Conservation (phyloP, 1,140 invertebrate species). For the Meteorus sp. region DNA sequence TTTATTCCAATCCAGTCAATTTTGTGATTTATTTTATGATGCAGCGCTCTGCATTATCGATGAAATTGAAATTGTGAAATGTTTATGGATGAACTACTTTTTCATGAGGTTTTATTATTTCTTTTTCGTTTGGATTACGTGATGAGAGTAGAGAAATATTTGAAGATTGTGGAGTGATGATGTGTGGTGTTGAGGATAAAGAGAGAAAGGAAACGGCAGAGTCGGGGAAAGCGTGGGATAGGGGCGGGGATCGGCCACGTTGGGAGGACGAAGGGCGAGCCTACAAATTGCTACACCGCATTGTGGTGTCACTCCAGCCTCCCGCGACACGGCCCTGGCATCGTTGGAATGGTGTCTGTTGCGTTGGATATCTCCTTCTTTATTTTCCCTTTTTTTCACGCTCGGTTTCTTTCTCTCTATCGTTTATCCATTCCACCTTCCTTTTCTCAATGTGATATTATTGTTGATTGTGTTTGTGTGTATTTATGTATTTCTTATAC, state of each 20-base stretch:
- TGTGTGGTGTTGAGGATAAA: constrained; percentile 4
- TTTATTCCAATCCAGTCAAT: too few species aligned
- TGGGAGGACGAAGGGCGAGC: constrained; percentile 54
- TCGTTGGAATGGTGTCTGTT: constrained; percentile 58
- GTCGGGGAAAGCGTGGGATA: background rate
- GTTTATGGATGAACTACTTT: too few species aligned
- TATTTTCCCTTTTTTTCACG: constrained; percentile 33
- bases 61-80: too few species aligned
- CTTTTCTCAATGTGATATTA: too few species aligned
- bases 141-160: background rate
- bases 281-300: constrained; percentile 61
- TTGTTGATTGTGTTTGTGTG: too few species aligned
- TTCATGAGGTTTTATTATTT: too few species aligned
- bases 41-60: too few species aligned
- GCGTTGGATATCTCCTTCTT: constrained; percentile 34
- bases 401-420: too few species aligned
- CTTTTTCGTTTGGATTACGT: background rate
- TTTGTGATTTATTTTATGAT: too few species aligned
- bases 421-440: too few species aligned
- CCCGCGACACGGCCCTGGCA: constrained; percentile 57
- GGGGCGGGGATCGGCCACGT: too few species aligned
- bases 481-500: too few species aligned
- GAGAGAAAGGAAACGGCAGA: background rate
- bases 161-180: constrained; percentile 17
- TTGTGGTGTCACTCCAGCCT: constrained; percentile 59